These are phyloP conservation scores for Apeira syringaria DNA, from an alignment of 2,888 invertebrate genomes.

Conservation along the genomic window DNA sequence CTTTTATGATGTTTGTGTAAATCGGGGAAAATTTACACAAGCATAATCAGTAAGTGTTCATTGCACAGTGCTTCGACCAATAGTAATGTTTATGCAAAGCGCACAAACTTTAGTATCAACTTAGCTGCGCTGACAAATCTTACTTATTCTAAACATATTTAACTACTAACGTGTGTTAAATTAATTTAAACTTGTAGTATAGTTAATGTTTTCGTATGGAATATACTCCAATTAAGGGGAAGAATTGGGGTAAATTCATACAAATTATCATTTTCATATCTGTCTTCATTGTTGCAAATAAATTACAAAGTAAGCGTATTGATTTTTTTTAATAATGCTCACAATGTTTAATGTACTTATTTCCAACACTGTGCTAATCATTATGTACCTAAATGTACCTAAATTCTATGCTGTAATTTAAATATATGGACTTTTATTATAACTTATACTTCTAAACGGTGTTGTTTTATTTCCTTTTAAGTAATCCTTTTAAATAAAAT, in stretches of 20 bases:
- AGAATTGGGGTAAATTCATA: conserved; percentile 71
- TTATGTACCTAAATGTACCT: conserved; percentile 73
- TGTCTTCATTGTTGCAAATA: conserved; percentile 48
- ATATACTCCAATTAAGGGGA: conserved; percentile 79
- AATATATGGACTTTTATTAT: conserved; percentile 80
- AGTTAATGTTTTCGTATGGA: conserved; percentile 50
- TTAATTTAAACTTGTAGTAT: conserved; percentile 30
- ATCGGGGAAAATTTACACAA: conserved; percentile 81
- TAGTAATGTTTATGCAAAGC: conserved; percentile 52
- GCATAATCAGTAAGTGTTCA: conserved; percentile 50
- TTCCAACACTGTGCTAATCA: conserved; percentile 77
- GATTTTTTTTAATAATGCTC: conserved; percentile 68
- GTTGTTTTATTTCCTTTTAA: conserved; percentile 51
- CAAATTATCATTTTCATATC: conserved; percentile 41
- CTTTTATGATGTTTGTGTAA: conserved; percentile 60
- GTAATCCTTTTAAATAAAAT: no score
- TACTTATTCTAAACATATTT: conserved; percentile 13
- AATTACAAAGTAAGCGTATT: conserved; percentile 51
- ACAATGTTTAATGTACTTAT: conserved; percentile 70
- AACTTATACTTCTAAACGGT: conserved; percentile 78
- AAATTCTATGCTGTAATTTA: conserved; percentile 77
- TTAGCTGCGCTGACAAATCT: conserved; percentile 35
- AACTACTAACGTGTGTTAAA: conserved; percentile 11
- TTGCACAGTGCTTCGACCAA: conserved; percentile 74
- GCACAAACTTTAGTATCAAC: conserved; percentile 61